Conservation (phyloP, 2,113 vertebrate genomes). For the Sinocyclocheilus grahami region DNA sequence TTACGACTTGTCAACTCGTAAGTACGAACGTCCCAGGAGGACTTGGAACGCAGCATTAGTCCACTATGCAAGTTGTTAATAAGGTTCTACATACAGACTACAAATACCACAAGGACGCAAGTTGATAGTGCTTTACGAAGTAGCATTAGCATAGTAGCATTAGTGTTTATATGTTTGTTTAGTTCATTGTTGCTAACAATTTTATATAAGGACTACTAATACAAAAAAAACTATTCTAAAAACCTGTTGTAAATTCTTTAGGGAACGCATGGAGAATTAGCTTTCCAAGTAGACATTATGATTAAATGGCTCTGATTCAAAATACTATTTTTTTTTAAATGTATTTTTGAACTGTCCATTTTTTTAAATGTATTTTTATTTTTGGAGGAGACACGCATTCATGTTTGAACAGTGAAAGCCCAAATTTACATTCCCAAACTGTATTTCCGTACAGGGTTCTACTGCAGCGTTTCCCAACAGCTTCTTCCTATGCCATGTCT, state of each 20-base stretch:
- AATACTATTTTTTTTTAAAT: neutral
- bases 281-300: neutral
- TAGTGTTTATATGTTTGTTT: neutral
- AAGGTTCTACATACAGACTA: neutral
- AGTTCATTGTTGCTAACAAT: neutral
- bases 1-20: too few relatives aligned
- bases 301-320: neutral
- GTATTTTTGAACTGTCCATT: neutral
- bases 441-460: neutral
- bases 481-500: neutral
- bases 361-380: neutral
- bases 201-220: neutral
- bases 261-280: neutral
- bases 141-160: neutral
- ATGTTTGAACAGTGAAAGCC: neutral
- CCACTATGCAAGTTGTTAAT: neutral
- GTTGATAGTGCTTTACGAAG: neutral
- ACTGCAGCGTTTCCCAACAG: neutral
- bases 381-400: neutral
- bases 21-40: too few relatives aligned
- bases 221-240: neutral
- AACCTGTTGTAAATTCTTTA: neutral
- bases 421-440: neutral
- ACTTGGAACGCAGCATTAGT: too few relatives aligned
- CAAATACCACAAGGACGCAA: neutral